Evolutionary conservation across 2,888 invertebrate genomes (phyloP), one percentile per base, ranked within the genome.

Genomic region (Xestia xanthographa): DNA sequence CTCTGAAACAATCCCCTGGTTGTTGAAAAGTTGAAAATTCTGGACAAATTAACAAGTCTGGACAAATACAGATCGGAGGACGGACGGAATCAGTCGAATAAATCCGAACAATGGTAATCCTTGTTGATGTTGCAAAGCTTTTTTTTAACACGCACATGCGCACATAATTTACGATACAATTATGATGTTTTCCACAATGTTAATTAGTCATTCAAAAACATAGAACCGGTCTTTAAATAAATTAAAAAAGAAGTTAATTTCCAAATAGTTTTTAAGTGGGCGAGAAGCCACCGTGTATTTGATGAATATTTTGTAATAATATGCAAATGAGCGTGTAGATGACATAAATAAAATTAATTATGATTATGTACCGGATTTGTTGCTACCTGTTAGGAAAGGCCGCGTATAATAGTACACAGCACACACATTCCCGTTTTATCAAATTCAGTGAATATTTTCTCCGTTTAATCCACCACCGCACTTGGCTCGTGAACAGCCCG

Each of bases 311-410:
- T 56, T 56, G 53, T 72, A 45, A 69, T 68, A 34, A 14, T 26
- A 79, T 80, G 62, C 26, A 48, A 69, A 76, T 22, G 0, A 48
- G 43, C 5, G 11, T 50, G 17, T 80, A 73, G 60, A 34, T 41
- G 53, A 56, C 26, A 70, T 72, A 43, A 67, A 68, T 65, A 53
- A 58, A 62, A 56, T 43, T 38, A 63, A 65, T 72, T 63, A n/a
- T n/a, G 29, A 9, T 17, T 2, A 5, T 62, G 5, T 79, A 62
- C 66, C 45, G 29, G 50, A 53, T 70, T 66, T 22, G 3, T 43
- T 50, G 41, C 29, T 14, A 41, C 41, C 26, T 26, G 12, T 38
- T 26, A 26, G 26, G 1, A 56, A 53, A 56, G 8, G 29, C 45
- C 17, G 9, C 26, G 20, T 6, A 8, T 72, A 22, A 8, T 72